Conservation (phyloP, 1,140 invertebrate species). For the Euura saliciscinereae region DNA sequence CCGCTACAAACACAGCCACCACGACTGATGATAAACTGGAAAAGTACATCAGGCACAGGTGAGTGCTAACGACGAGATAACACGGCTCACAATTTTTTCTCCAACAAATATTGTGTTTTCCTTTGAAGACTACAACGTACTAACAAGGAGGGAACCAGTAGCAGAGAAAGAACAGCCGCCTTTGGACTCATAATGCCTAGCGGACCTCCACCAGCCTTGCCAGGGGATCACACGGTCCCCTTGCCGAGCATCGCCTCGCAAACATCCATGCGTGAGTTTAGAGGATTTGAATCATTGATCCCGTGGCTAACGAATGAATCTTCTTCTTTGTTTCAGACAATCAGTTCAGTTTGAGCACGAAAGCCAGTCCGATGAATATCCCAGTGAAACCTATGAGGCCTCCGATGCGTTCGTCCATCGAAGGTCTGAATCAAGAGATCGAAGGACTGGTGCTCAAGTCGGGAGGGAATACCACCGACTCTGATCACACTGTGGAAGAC, state of each 20-base stretch:
- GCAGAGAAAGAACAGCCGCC: slow-evolving; percentile 58
- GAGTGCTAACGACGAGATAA: slow-evolving; percentile 12
- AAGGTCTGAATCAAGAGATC: slow-evolving; percentile 85
- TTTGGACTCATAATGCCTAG: slow-evolving; percentile 59
- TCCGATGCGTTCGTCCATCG: slow-evolving; percentile 81
- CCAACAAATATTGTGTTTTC: slow-evolving; percentile 17
- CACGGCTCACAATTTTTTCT: background rate
- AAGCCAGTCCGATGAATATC: slow-evolving; percentile 65
- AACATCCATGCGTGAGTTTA: slow-evolving; percentile 50
- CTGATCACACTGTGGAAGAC: slow-evolving; percentile 54
- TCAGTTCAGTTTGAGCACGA: slow-evolving; percentile 58
- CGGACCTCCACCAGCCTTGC: slow-evolving; percentile 54
- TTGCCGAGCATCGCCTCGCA: slow-evolving; percentile 58
- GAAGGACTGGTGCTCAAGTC: slow-evolving; percentile 72
- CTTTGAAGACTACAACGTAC: slow-evolving; percentile 54
- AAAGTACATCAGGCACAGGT: slow-evolving; percentile 63
- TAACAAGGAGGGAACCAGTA: slow-evolving; percentile 58
- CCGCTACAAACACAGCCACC: slow-evolving; percentile 31
- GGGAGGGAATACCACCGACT: slow-evolving; percentile 48
- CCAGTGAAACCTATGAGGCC: slow-evolving; percentile 65
- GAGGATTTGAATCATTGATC: background rate
- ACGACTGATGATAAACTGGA: slow-evolving; percentile 60
- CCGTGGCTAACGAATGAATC: slow-evolving; percentile 2
- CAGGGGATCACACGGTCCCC: slow-evolving; percentile 55
- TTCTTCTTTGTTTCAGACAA: slow-evolving; percentile 42